Evolutionary conservation across 2,797 vertebrate genomes (phyloP), one percentile per base, ranked within the genome.

Genomic region (Falco peregrinus): DNA sequence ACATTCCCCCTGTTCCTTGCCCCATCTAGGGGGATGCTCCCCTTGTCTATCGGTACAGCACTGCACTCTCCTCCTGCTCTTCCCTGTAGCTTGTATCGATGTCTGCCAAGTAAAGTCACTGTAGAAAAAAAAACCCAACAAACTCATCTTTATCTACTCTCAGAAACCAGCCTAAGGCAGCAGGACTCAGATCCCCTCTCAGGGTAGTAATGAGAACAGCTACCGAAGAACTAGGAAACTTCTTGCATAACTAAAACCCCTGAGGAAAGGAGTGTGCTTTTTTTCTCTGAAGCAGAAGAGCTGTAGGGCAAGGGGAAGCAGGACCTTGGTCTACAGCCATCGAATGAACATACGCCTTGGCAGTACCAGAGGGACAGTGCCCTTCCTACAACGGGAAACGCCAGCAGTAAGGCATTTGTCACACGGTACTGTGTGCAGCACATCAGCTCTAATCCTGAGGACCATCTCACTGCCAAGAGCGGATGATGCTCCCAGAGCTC

Each of bases 201-300:
- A 51, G 29, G 54, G 13, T 29, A 47, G 83, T 53, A 83, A 54
- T 8, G 28, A 56, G 54, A 81, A 82, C 35, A 88, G 67, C 21
- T 47, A 28, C 48, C 22, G 65, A 80, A 91, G 82, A 69, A 39
- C 47, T 68, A 54, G 41, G 63, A 50, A 73, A 13, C 33, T 24
- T 37, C 45, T 31, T 25, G 39, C 56, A 19, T 79, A 63, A 8
- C 71, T 82, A 13, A 10, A 63, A n/a, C 37, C 50, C 91, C 24
- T 21, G 9, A 1, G 6, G 91, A 90, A 92, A 79, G 50, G 59
- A 20, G 24, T 0, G 17, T 76, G 91, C 71, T 88, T 89, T 43
- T 43, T 43, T 43, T 86, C 79, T 75, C 77, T 90, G 84, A 97
- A 90, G 86, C 92, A 85, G 31, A 90, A 93, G 87, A 95, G 68